Conservation (phyloP, 2,888 invertebrate genomes). For the Ecliptopera silaceata region DNA sequence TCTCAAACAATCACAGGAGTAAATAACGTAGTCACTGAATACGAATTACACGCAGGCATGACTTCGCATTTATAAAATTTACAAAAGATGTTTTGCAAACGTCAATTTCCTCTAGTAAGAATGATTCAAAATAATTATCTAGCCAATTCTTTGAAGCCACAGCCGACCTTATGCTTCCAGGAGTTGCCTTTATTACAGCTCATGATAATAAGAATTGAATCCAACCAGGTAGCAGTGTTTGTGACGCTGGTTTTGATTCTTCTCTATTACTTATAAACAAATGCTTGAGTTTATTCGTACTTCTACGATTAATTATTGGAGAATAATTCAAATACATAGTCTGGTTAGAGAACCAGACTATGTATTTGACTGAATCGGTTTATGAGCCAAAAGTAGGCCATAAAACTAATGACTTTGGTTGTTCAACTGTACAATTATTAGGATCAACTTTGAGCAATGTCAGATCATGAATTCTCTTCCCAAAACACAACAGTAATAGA, state of each 20-base stretch:
- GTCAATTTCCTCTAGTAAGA: background rate
- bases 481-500: background rate
- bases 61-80: background rate
- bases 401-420: background rate
- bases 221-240: background rate
- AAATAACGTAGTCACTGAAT: background rate
- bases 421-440: background rate
- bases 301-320: background rate
- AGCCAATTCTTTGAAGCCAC: conserved; percentile 1
- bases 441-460: background rate
- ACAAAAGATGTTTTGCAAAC: background rate
- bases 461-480: background rate
- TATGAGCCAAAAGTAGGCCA: background rate
- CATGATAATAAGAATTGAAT: background rate
- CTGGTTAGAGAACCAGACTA: too few relatives aligned
- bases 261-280: background rate
- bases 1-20: background rate
- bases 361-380: too few relatives aligned
- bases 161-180: background rate
- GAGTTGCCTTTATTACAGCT: background rate
- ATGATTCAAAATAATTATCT: background rate
- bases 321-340: too few relatives aligned
- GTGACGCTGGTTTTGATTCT: background rate
- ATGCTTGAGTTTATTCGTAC: too few relatives aligned
- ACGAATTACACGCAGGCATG: background rate